A percentile compares a stretch with the other conserved stretches of the same genome.
phyloP scores from a whole-genome alignment of 2,113 vertebrate genomes.

The Neofelis nebulosa region DNA sequence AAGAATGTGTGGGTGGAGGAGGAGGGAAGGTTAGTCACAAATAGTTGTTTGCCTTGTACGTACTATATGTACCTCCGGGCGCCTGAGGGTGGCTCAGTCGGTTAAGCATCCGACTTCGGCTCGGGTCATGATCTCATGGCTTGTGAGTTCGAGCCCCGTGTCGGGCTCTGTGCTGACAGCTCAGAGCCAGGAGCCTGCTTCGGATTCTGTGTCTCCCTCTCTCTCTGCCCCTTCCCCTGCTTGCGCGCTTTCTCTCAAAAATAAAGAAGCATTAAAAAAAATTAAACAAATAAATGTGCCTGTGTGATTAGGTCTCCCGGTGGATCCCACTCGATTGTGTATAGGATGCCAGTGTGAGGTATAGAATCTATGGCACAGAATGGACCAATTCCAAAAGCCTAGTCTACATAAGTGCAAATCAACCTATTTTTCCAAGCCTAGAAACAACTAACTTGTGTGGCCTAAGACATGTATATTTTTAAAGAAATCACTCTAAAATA shows the following conservation, averaged over 20 bases:
- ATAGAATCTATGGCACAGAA: background rate
- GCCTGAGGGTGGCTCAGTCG: too few relatives aligned
- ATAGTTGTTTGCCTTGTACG: background rate
- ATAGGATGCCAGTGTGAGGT: background rate
- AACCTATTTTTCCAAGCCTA: background rate
- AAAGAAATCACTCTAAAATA: background rate
- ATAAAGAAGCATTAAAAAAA: too few relatives aligned
- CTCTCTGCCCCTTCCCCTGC: too few relatives aligned
- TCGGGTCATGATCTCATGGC: too few relatives aligned
- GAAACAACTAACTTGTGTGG: background rate
- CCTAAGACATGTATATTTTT: background rate
- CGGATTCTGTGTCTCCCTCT: too few relatives aligned
- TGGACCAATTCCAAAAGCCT: background rate
- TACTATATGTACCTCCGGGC: background rate
- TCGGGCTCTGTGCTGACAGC: too few relatives aligned
- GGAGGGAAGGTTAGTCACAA: background rate
- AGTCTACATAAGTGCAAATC: background rate
- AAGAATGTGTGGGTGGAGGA: background rate
- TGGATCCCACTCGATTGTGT: background rate
- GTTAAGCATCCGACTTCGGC: too few relatives aligned
- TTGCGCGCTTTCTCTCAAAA: too few relatives aligned
- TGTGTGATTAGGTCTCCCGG: background rate
- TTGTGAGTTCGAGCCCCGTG: too few relatives aligned
- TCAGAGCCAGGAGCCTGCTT: too few relatives aligned
- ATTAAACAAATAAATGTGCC: background rate